Conservation (phyloP, 2,113 vertebrate species). For the Arenaria interpres region DNA sequence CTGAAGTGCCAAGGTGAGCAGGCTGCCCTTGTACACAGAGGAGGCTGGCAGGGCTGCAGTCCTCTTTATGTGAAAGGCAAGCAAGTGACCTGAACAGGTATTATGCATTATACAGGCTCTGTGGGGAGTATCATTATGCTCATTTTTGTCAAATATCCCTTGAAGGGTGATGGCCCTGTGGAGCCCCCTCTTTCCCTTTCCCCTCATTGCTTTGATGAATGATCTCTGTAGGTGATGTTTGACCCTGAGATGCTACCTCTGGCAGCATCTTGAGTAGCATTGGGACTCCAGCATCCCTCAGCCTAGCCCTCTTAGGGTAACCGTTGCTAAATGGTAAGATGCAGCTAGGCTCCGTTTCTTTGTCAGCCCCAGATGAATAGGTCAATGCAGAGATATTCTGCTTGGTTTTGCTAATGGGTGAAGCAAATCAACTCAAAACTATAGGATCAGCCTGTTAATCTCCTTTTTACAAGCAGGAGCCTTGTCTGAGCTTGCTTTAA, state of each 20-base stretch:
- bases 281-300: background rate
- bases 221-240: background rate
- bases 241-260: background rate
- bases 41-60: background rate
- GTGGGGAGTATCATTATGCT: background rate
- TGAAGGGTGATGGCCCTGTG: background rate
- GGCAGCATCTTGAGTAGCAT: background rate
- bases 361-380: background rate
- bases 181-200: background rate
- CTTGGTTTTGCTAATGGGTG: background rate
- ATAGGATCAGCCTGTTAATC: background rate
- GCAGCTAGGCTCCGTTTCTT: background rate
- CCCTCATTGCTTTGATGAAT: background rate
- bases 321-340: background rate
- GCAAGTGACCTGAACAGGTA: background rate
- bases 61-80: background rate
- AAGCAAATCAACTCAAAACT: background rate
- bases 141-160: background rate
- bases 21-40: fast-evolving
- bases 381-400: background rate
- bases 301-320: background rate
- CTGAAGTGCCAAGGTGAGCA: background rate
- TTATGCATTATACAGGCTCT: background rate
- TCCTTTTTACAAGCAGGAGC: background rate
- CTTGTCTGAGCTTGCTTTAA: background rate